Conservation (phyloP, 1,140 invertebrate species). For the Formica selysi region DNA sequence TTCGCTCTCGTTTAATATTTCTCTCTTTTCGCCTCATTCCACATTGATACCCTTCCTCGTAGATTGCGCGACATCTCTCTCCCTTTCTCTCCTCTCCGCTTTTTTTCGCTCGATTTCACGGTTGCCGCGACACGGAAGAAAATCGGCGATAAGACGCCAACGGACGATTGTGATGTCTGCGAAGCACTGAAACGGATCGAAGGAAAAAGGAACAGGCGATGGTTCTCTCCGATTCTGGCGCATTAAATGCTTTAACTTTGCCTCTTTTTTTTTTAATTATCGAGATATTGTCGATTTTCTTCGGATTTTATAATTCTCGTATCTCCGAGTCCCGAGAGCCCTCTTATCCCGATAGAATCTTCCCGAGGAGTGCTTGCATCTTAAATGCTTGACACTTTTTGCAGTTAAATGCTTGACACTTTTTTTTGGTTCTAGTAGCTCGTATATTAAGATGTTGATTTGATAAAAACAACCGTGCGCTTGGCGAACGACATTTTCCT, state of each 20-base stretch:
- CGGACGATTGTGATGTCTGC: slow-evolving; percentile 57
- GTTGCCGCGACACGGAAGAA: slow-evolving; percentile 63
- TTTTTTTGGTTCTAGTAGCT: background rate
- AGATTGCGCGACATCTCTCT: slow-evolving; percentile 58
- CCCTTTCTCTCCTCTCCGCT: slow-evolving; percentile 1
- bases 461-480: slow-evolving; percentile 2
- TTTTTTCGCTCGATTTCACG: slow-evolving; percentile 68
- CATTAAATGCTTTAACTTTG: slow-evolving; percentile 20
- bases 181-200: slow-evolving; percentile 34
- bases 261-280: background rate
- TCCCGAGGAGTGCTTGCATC: background rate
- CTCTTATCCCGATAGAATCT: background rate
- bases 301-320: background rate
- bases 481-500: slow-evolving; percentile 8
- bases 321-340: background rate
- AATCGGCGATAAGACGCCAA: slow-evolving; percentile 65
- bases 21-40: slow-evolving; percentile 64
- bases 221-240: slow-evolving; percentile 26
- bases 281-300: background rate
- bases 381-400: too few species aligned
- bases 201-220: slow-evolving; percentile 35
- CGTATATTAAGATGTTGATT: background rate
- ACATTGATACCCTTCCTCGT: slow-evolving; percentile 58
- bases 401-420: background rate
- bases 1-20: slow-evolving; percentile 66